Conservation (phyloP, 2,113 vertebrate species). For the Scomber japonicus region DNA sequence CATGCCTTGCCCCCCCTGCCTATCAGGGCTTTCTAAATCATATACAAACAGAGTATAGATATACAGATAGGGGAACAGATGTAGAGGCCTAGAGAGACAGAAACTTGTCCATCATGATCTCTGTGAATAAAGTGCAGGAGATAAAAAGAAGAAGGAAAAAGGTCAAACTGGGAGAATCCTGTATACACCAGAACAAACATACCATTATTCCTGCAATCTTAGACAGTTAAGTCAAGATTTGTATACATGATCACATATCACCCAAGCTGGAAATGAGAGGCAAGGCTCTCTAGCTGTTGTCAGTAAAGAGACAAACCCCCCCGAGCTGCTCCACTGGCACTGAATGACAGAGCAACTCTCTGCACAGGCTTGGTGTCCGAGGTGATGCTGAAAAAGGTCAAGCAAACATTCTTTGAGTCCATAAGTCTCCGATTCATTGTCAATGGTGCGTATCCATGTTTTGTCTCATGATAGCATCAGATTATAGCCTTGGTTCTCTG, state of each 20-base stretch:
- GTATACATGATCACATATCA: conserved; percentile 45
- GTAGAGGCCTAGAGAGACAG: conserved; percentile 19
- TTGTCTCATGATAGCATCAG: conserved; percentile 58
- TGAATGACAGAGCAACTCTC: conserved; percentile 58
- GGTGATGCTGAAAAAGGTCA: conserved; percentile 61
- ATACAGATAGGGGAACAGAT: conserved; percentile 51
- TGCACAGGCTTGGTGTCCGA: conserved; percentile 47
- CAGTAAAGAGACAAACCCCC: conserved; percentile 48
- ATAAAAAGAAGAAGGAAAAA: background rate
- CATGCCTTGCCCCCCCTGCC: conserved; percentile 12
- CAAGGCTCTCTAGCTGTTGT: conserved; percentile 29
- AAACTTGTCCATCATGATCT: conserved; percentile 11
- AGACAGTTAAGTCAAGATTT: conserved; percentile 43
- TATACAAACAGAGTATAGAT: conserved; percentile 62
- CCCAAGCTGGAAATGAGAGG: conserved; percentile 62
- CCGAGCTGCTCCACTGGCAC: conserved; percentile 61
- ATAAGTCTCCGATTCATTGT: conserved; percentile 67
- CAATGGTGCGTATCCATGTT: conserved; percentile 64
- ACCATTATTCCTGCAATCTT: conserved; percentile 27
- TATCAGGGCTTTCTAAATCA: conserved; percentile 47
- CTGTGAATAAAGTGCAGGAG: background rate
- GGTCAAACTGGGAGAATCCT: conserved; percentile 36
- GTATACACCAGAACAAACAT: conserved; percentile 40
- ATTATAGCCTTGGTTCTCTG: conserved; percentile 52
- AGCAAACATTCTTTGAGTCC: conserved; percentile 68